Conservation (phyloP, 2,113 vertebrate genomes). For the Petaurus breviceps region DNA sequence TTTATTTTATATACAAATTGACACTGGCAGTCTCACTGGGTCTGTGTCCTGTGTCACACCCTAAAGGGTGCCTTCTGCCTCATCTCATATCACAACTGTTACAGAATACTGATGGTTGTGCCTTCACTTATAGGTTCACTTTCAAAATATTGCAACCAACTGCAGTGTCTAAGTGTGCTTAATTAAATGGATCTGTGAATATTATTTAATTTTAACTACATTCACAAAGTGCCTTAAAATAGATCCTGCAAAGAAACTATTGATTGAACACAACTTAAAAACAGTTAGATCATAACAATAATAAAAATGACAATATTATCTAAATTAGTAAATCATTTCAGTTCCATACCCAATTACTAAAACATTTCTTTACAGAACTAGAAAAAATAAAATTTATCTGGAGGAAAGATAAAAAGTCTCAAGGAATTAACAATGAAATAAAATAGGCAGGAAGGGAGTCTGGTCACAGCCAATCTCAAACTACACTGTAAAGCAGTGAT, state of each 20-base stretch:
- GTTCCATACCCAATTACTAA: background rate
- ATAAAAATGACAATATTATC: background rate
- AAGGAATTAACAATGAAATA: background rate
- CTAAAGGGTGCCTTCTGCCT: background rate
- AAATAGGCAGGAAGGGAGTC: background rate
- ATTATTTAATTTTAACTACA: background rate
- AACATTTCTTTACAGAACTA: background rate
- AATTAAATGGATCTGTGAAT: background rate
- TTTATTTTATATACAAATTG: background rate
- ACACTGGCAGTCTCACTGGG: background rate
- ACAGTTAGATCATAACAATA: background rate
- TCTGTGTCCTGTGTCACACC: background rate
- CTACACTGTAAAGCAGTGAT: background rate
- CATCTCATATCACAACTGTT: background rate
- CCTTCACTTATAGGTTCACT: background rate
- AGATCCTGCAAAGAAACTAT: background rate
- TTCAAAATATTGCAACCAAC: background rate
- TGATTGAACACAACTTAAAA: background rate
- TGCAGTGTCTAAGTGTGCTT: background rate
- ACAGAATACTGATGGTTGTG: background rate
- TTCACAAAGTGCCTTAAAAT: background rate
- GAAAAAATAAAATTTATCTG: background rate
- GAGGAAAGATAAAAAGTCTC: background rate
- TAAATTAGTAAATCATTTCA: background rate
- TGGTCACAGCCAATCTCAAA: background rate